A percentile compares a stretch with the other conserved stretches of the same genome.
Conservation (phyloP, 2,113 vertebrate species). For the Odocoileus virginianus region DNA sequence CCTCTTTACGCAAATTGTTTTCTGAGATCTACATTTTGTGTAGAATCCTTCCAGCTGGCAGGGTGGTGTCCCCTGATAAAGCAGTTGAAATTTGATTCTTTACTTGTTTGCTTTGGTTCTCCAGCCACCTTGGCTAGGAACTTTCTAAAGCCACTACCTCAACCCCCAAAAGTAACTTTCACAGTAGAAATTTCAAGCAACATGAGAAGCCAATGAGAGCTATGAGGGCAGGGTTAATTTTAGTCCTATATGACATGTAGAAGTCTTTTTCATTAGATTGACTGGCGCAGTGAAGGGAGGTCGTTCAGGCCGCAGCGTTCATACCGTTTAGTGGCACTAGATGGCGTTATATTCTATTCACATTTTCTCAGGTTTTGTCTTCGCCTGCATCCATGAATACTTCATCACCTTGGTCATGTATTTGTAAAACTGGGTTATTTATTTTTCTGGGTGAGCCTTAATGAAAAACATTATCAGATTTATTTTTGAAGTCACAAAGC, state of each 20-base stretch:
- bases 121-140: not conserved
- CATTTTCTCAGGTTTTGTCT: not conserved
- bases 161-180: not conserved
- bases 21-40: not conserved
- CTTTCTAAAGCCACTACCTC: not conserved
- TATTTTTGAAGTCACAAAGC: slow-evolving; percentile 8
- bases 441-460: slow-evolving; percentile 30
- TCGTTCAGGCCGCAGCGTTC: rapidly evolving
- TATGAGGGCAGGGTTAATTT: not conserved
- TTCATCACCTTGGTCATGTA: slow-evolving; percentile 52
- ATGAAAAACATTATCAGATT: slow-evolving; percentile 42
- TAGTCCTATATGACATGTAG: not conserved
- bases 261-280: not conserved
- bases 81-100: not conserved
- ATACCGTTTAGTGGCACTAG: slow-evolving; percentile 49
- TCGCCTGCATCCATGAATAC: slow-evolving; percentile 13
- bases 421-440: slow-evolving; percentile 45
- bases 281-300: not conserved
- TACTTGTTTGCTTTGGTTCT: not conserved
- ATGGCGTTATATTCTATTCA: slow-evolving; percentile 41
- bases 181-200: not conserved
- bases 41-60: not conserved
- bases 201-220: not conserved
- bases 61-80: not conserved
- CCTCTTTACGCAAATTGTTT: not conserved